These are phyloP conservation scores for Drosophila grimshawi DNA, from an alignment of 1,140 invertebrate species.

Conservation along the genomic window DNA sequence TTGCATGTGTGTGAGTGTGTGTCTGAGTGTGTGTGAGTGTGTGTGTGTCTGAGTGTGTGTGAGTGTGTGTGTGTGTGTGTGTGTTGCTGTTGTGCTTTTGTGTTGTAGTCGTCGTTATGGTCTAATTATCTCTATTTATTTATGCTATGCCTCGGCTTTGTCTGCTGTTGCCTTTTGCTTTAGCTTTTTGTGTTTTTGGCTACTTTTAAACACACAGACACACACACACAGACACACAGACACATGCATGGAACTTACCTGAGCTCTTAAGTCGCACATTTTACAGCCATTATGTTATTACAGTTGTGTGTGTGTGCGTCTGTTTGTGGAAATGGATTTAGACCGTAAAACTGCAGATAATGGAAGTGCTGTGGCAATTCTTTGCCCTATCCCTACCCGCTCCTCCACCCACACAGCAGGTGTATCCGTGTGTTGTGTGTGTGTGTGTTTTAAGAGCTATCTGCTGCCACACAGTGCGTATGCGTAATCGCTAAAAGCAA, in stretches of 20 bases:
- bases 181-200: conserved; percentile 41
- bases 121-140: conserved; percentile 83
- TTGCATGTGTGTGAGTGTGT: conserved; percentile 8
- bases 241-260: conserved; percentile 43
- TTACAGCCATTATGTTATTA: conserved; percentile 76
- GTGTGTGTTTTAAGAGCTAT: not conserved
- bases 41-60: conserved; percentile 23
- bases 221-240: conserved; percentile 7
- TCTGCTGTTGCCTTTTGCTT: conserved; percentile 13
- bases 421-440: conserved; percentile 5
- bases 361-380: conserved; percentile 34
- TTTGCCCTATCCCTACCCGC: not conserved
- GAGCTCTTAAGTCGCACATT: conserved; percentile 69
- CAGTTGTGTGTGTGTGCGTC: conserved; percentile 45
- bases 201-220: conserved; percentile 51
- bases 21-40: conserved; percentile 9
- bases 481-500: conserved; percentile 62
- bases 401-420: not conserved
- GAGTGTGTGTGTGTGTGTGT: conserved; percentile 39
- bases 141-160: conserved; percentile 66
- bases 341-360: conserved; percentile 81
- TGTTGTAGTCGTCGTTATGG: conserved; percentile 68
- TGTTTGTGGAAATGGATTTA: conserved; percentile 70
- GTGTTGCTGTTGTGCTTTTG: conserved; percentile 28
- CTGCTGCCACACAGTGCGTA: conserved; percentile 51